These are phyloP conservation scores for Sebastes minor DNA, from an alignment of 2,797 vertebrate genomes.

Conservation along the genomic window DNA sequence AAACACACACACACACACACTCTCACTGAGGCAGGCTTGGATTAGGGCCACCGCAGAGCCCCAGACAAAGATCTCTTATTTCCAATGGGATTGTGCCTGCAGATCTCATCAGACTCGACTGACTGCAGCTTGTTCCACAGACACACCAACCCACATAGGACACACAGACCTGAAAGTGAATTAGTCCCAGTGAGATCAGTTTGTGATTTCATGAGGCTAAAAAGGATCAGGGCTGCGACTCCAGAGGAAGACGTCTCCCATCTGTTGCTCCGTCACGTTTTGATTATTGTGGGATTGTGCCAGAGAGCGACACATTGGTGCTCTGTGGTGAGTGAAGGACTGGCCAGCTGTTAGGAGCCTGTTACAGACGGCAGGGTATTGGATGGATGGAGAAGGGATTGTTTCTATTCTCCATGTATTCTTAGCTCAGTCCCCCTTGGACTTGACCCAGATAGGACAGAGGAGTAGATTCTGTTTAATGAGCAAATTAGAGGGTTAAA, in stretches of 20 bases:
- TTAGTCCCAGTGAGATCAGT: slow-evolving; percentile 56
- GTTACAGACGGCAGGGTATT: background rate
- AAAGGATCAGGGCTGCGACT: slow-evolving; percentile 47
- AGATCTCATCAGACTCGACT: slow-evolving; percentile 48
- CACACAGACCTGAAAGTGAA: slow-evolving; percentile 38
- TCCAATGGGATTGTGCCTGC: slow-evolving; percentile 68
- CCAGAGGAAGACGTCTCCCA: no score
- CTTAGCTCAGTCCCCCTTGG: slow-evolving; percentile 11
- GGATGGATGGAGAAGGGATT: background rate
- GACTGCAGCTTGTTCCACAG: slow-evolving; percentile 30
- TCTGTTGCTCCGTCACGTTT: no score
- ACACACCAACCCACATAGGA: slow-evolving; percentile 50
- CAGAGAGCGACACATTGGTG: background rate
- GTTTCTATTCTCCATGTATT: slow-evolving; percentile 19
- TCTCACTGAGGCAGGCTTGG: no score
- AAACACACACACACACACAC: slow-evolving; percentile 2
- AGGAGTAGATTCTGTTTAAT: slow-evolving; percentile 26
- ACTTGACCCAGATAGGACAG: slow-evolving; percentile 36
- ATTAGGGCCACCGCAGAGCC: background rate
- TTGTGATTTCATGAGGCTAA: slow-evolving; percentile 45
- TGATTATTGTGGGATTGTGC: slow-evolving; percentile 26
- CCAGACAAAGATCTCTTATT: slow-evolving; percentile 63
- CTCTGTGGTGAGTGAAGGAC: slow-evolving; percentile 16
- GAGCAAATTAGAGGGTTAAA: slow-evolving; percentile 18
- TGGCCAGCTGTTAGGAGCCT: slow-evolving; percentile 53